Evolutionary conservation across 2,113 vertebrate genomes (phyloP).

Genomic region (Todiramphus saurophagus): DNA sequence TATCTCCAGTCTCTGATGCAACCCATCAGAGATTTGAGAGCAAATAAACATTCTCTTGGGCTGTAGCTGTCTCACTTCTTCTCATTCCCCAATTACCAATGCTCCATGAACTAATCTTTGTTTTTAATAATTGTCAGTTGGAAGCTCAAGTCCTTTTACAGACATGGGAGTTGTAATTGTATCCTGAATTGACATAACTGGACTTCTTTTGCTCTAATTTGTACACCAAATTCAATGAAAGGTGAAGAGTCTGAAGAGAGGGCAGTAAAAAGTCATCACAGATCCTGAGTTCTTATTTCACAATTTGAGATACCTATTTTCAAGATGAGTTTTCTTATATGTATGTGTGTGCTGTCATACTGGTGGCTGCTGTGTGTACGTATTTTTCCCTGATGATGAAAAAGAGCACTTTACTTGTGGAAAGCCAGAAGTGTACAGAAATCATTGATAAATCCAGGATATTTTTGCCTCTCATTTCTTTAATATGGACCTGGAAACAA

Average conservation of each 20-base stretch:
- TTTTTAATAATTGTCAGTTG: neutral
- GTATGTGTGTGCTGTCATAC: neutral
- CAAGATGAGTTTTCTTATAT: neutral
- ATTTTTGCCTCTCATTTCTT: neutral
- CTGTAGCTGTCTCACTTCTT: neutral
- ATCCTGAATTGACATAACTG: neutral
- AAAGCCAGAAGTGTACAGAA: neutral
- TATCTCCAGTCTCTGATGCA: neutral
- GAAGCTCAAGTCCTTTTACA: neutral
- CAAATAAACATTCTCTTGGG: neutral
- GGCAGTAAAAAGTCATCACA: neutral
- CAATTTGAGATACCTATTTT: neutral
- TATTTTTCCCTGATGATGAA: neutral
- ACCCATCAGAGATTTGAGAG: neutral
- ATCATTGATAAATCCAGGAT: neutral
- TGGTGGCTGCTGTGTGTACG: neutral
- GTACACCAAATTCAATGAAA: neutral
- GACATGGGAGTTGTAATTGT: neutral
- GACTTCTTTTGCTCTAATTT: neutral
- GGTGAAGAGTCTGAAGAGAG: neutral
- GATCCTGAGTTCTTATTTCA: neutral
- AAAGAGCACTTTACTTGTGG: neutral
- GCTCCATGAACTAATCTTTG: neutral
- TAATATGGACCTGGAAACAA: neutral
- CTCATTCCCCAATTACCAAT: neutral